A percentile compares a stretch with the other conserved stretches of the same genome.
Conservation (phyloP, 2,113 vertebrate species). For the Antigone vipio region DNA sequence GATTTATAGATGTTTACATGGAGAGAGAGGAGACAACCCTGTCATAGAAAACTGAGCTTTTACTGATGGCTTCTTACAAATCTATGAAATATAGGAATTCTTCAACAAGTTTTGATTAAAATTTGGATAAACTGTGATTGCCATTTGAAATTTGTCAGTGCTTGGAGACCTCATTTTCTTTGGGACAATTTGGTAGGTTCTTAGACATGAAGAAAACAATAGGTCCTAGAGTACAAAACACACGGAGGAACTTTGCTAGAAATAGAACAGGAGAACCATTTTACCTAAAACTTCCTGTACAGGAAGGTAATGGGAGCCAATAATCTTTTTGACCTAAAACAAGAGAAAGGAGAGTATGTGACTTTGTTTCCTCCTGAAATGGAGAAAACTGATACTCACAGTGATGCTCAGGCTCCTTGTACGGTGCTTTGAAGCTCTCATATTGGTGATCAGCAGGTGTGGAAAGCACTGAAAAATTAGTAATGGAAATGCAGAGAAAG, state of each 20-base stretch:
- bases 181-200: neutral
- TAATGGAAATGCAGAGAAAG: neutral
- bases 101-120: neutral
- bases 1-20: neutral
- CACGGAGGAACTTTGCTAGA: neutral
- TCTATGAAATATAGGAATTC: neutral
- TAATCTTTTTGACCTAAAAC: neutral
- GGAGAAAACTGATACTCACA: neutral
- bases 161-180: neutral
- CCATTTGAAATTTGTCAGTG: neutral
- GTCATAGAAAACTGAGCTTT: neutral
- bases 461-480: neutral
- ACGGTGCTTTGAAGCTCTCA: neutral
- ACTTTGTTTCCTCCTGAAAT: neutral
- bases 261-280: neutral
- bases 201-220: neutral
- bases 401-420: neutral
- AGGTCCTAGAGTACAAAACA: neutral
- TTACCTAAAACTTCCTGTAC: neutral
- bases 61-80: neutral
- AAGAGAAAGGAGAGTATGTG: neutral
- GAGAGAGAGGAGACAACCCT: neutral
- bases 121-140: neutral
- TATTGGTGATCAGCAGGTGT: accelerated
- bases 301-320: neutral